Conservation (phyloP, 2,888 invertebrate species). For the Anodontia alba region DNA sequence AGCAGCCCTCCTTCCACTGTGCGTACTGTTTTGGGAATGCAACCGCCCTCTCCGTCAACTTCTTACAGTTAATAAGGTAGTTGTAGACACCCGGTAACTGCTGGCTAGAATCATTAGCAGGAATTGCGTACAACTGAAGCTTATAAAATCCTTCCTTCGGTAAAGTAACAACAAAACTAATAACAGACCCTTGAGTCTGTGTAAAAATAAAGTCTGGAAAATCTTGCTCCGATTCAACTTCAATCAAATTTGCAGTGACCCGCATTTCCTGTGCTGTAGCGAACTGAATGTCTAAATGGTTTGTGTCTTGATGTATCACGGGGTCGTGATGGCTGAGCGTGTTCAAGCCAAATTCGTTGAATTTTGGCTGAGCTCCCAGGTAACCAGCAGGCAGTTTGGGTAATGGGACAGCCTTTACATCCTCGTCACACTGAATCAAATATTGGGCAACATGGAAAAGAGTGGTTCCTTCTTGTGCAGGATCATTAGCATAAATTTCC, state of each 20-base stretch:
- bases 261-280: slow-evolving; percentile 77
- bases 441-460: slow-evolving; percentile 84
- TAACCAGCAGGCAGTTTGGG: slow-evolving; percentile 84
- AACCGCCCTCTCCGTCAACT: slow-evolving; percentile 67
- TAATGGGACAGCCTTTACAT: slow-evolving; percentile 79
- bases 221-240: slow-evolving; percentile 78
- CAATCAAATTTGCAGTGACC: slow-evolving; percentile 84
- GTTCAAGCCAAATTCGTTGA: slow-evolving; percentile 81
- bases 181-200: slow-evolving; percentile 74
- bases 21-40: slow-evolving; percentile 85
- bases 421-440: slow-evolving; percentile 82
- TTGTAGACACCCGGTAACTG: slow-evolving; percentile 85
- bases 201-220: slow-evolving; percentile 83
- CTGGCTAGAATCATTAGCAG: slow-evolving; percentile 80
- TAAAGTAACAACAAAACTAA: slow-evolving; percentile 78
- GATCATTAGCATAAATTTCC: slow-evolving; percentile 84
- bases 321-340: slow-evolving; percentile 82
- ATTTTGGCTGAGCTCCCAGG: slow-evolving; percentile 84
- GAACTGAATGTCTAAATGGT: slow-evolving; percentile 78
- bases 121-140: slow-evolving; percentile 83
- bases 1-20: slow-evolving; percentile 85
- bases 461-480: slow-evolving; percentile 82
- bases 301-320: slow-evolving; percentile 81
- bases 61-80: slow-evolving; percentile 83
- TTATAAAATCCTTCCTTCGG: slow-evolving; percentile 84